Evolutionary conservation across 2,888 invertebrate genomes (phyloP).

Genomic region (Augiades crinisus): DNA sequence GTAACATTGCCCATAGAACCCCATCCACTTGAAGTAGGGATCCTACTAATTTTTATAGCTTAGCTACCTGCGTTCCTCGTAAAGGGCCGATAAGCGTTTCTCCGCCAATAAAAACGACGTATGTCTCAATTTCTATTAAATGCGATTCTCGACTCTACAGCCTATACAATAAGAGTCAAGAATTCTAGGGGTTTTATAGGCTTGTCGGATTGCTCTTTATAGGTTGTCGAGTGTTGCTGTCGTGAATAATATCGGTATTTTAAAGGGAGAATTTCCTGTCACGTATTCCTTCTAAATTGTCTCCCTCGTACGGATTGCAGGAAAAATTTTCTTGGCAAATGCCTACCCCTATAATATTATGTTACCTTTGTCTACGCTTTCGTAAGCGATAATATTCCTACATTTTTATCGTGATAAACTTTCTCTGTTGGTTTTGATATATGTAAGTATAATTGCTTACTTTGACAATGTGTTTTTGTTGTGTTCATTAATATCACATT

Average conservation of each 20-base stretch:
- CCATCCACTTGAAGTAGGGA: slow-evolving; percentile 28
- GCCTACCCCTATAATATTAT: slow-evolving; percentile 4
- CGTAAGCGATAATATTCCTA: too few species aligned
- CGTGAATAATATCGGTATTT: slow-evolving; percentile 25
- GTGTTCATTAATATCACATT: too few species aligned
- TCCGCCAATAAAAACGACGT: slow-evolving; percentile 3
- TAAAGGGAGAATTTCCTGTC: slow-evolving; percentile 24
- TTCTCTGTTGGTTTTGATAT: background rate
- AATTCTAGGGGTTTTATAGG: slow-evolving; percentile 6
- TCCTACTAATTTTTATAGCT: slow-evolving; percentile 45
- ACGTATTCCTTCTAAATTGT: slow-evolving; percentile 23
- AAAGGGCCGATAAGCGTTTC: slow-evolving; percentile 31
- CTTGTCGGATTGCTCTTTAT: slow-evolving; percentile 20
- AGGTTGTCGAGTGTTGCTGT: slow-evolving; percentile 25
- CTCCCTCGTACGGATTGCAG: slow-evolving; percentile 10
- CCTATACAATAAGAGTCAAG: slow-evolving; percentile 7
- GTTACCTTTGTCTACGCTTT: background rate
- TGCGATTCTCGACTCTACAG: slow-evolving; percentile 15
- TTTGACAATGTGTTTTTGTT: too few species aligned
- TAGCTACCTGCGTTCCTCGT: slow-evolving; percentile 47
- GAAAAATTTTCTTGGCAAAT: background rate
- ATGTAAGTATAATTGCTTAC: too few species aligned
- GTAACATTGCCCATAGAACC: slow-evolving; percentile 19
- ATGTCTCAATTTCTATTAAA: background rate
- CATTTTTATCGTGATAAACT: background rate